Evolutionary conservation across 2,113 vertebrate genomes (phyloP).

Genomic region (Thamnaconus septentrionalis): DNA sequence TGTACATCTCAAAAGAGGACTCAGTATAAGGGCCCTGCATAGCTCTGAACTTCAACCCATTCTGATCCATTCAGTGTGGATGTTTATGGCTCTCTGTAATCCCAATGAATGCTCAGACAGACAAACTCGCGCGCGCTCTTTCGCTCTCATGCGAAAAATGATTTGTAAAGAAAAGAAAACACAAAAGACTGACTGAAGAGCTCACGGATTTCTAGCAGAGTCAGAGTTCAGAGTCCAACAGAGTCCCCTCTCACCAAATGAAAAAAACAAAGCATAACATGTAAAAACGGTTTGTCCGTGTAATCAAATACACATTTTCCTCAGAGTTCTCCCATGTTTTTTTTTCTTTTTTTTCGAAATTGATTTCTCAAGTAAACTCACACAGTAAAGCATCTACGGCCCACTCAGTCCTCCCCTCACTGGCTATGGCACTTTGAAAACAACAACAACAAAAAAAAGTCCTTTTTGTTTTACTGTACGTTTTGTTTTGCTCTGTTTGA

Average conservation of each 20-base stretch:
- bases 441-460: conserved; percentile 46
- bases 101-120: conserved; percentile 34
- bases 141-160: conserved; percentile 35
- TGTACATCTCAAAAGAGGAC: conserved; percentile 91
- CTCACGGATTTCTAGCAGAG: conserved; percentile 27
- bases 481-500: conserved; percentile 25
- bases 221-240: conserved; percentile 24
- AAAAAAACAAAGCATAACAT: conserved; percentile 51
- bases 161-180: background rate
- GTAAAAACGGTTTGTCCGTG: conserved; percentile 56
- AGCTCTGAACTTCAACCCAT: conserved; percentile 83
- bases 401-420: conserved; percentile 53
- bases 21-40: conserved; percentile 76
- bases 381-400: too few species aligned
- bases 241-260: conserved; percentile 56
- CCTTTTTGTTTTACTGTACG: conserved; percentile 25
- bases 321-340: conserved; percentile 55
- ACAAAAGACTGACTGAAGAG: conserved; percentile 25
- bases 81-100: conserved; percentile 37
- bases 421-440: conserved; percentile 79
- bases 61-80: conserved; percentile 42
- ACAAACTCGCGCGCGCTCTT: conserved; percentile 16
- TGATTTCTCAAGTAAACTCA: conserved; percentile 58
- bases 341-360: conserved; percentile 36
- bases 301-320: conserved; percentile 66